These are phyloP conservation scores for Timema podura DNA, from an alignment of 2,888 invertebrate genomes.

Conservation along the genomic window DNA sequence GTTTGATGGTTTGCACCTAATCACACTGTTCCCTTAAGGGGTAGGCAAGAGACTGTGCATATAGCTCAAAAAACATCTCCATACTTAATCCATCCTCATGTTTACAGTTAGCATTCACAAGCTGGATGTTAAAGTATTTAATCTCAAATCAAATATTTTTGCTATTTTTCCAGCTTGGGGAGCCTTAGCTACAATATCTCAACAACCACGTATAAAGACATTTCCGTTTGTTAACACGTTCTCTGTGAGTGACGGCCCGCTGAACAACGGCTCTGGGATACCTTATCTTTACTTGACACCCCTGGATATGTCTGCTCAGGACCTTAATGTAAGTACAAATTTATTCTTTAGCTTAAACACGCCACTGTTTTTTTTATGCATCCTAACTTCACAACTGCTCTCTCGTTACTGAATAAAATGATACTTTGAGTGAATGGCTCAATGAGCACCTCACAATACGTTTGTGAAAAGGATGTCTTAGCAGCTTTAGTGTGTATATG, in stretches of 20 bases:
- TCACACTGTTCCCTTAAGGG: not conserved
- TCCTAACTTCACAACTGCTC: not conserved
- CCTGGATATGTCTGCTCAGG: conserved; percentile 63
- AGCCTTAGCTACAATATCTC: conserved; percentile 65
- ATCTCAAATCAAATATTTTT: not conserved
- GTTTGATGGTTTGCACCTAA: too few relatives aligned
- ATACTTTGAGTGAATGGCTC: too few relatives aligned
- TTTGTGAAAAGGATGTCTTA: not conserved
- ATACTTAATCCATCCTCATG: not conserved
- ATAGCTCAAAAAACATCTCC: not conserved
- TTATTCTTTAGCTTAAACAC: not conserved
- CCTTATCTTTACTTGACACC: conserved; percentile 72
- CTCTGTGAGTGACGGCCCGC: conserved; percentile 66
- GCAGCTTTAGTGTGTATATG: too few relatives aligned
- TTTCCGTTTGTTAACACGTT: conserved; percentile 68
- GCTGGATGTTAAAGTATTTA: not conserved
- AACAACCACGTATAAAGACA: conserved; percentile 53
- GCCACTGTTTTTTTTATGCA: not conserved
- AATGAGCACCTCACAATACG: not conserved
- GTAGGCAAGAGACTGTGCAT: not conserved
- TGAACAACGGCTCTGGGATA: conserved; percentile 62
- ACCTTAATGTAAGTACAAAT: conserved; percentile 55
- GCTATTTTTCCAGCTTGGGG: conserved; percentile 59
- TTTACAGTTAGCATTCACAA: not conserved
- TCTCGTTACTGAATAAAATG: too few relatives aligned